Base-by-base conservation (phyloP, 2,113 vertebrate species). In the Carassius auratus region DNA sequence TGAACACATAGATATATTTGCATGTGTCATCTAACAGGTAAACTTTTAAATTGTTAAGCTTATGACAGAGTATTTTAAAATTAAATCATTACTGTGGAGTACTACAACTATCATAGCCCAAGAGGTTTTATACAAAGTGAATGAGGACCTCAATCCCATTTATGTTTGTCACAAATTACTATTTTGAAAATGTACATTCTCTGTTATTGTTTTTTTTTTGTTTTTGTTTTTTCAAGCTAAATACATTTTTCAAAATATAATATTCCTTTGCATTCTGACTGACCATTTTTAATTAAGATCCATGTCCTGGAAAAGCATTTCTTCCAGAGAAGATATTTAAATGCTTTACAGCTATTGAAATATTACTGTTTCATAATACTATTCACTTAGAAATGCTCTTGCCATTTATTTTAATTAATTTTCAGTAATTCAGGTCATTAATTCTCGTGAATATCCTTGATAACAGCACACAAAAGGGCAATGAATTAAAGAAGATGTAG, bases 1-100 rank as follows among this genome's bases (percentile, higher is more conserved):
- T 88, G 85, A 88, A 88, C 86, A 59, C 62, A 71, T 42, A 84
- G 59, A 88, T 75, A 33, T 77, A 66, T 86, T 84, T 66, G 45
- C 73, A 68, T 81, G 48, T 68, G 45, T 84, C 42, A 26, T 30
- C 9, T 19, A 30, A 71, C 75, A 78, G 19, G 71, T 17, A 52
- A 81, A 52, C 57, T 74, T 69, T 75, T 10, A 61, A 86, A 61
- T 83, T 68, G 42, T 75, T 36, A 78, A 42, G 73, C 81, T 55
- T 48, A 82, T 79, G 26, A 50, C 3, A 48, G 13, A 66, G 61
- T 66, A 38, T 81, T 48, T 30, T 81, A 64, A 81, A 81, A 61
- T 81, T 30, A 30, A 81, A 66, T 23, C 38, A 26, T 66, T 48
- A 42, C 19, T 1, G 0, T 79, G 12, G 57, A 66, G 73, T 26